A percentile compares a stretch with the other conserved stretches of the same genome.
Conservation (phyloP, 2,888 invertebrate species). For the Tenthredo scrophulariae region DNA sequence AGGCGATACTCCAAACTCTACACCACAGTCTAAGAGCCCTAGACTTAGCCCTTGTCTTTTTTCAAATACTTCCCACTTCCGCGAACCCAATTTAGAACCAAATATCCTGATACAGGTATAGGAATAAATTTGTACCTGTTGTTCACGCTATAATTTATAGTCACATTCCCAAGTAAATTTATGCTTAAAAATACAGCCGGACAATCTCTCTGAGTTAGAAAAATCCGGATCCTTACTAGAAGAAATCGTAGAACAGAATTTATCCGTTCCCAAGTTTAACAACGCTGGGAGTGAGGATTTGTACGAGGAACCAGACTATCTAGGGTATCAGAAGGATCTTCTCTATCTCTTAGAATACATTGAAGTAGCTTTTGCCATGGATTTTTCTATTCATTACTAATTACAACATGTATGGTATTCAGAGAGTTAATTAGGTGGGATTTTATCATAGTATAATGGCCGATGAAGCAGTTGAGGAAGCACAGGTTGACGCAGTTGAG, state of each 20-base stretch:
- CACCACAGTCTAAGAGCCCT: constrained; percentile 56
- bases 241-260: constrained; percentile 56
- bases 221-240: constrained; percentile 36
- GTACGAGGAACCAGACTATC: constrained; percentile 21
- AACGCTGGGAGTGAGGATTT: constrained; percentile 49
- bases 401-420: background rate
- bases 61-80: background rate
- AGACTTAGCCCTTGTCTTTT: constrained; percentile 39
- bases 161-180: background rate
- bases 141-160: background rate
- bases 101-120: constrained; percentile 34
- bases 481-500: constrained; percentile 55
- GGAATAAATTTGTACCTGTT: background rate
- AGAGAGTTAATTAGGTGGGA: background rate
- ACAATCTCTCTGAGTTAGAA: background rate
- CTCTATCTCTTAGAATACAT: background rate
- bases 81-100: constrained; percentile 6
- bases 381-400: background rate
- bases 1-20: constrained; percentile 56
- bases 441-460: constrained; percentile 36
- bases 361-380: background rate
- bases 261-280: constrained; percentile 34
- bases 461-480: constrained; percentile 55
- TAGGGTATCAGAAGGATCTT: background rate
- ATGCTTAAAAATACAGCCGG: background rate